Base-by-base conservation (phyloP, 2,888 invertebrate species). In the Tricholauxania praeusta region DNA sequence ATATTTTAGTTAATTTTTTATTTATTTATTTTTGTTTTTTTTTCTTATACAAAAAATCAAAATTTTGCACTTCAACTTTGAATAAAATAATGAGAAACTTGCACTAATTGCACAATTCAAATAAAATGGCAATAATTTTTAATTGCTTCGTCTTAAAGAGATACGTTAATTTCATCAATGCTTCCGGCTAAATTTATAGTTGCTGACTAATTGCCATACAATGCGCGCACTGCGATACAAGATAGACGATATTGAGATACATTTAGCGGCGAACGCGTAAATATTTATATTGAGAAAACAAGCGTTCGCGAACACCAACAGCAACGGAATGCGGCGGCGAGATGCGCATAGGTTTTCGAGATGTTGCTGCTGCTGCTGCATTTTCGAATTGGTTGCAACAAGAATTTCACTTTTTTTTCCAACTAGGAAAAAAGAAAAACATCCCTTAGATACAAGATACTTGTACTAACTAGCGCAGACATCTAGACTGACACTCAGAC, bases 381-480 rank as follows among this genome's bases (percentile, higher is more conserved):
- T 48, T 48, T 60, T 69, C 70, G 63, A 52, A 63, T 53, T 19
- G 67, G 12, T 28, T 51, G 49, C 47, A 55, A 48, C 28, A 19
- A 39, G 39, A 39, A 39, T 39, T 39, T 39, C 39, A 39, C 39
- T 39, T 39, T 39, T 32, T 39, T 39, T 39, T 10, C 76, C 77
- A 75, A 72, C 73, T 75, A 74, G 78, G 10, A 75, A 74, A 51
- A 59, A 55, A 17, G 15, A 48, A 48, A 57, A 59, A 48, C 70
- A 68, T 48, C 68, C 49, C 60, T 49, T 70, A 68, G 68, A 22
- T n/a, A n/a, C 63, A 47, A 49, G 68, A 51, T 52, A 63, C 77
- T 74, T 74, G 72, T 78, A 77, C 80, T 80, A 82, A 83, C 80
- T 80, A 81, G 74, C 72, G 73, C 74, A 74, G 75, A 76, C 76